These are phyloP conservation scores for Solea solea DNA, from an alignment of 2,113 vertebrate genomes.

Conservation along the genomic window DNA sequence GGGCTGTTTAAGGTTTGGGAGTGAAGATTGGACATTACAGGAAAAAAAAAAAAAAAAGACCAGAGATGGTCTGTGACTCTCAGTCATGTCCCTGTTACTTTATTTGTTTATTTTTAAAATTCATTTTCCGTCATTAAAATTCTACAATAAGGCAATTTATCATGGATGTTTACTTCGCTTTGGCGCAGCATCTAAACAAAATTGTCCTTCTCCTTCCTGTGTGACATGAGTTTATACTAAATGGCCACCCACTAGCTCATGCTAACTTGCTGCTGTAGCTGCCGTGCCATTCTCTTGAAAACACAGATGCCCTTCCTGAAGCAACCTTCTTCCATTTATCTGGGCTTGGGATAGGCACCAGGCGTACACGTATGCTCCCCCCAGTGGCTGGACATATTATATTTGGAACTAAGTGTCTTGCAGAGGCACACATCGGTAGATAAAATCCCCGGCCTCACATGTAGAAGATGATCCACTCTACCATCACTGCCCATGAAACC, in stretches of 20 bases:
- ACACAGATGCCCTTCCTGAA: no score
- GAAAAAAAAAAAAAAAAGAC: not conserved
- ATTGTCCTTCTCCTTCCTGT: not conserved
- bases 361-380: no score
- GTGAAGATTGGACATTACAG: slow-evolving; percentile 20
- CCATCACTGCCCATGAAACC: no score
- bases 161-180: slow-evolving; percentile 8
- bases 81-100: not conserved
- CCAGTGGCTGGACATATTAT: no score
- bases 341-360: no score
- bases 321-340: no score
- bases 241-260: not conserved
- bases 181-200: slow-evolving; percentile 17
- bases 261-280: not conserved
- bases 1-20: not conserved
- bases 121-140: slow-evolving; percentile 4
- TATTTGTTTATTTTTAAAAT: not conserved
- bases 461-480: no score
- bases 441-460: no score
- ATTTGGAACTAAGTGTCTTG: no score
- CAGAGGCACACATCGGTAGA: no score
- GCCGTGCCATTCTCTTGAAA: not conserved
- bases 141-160: not conserved
- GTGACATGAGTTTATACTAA: not conserved
- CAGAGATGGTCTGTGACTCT: not conserved